Percentiles rank a stretch among this genome's conserved stretches.
These are phyloP conservation scores for Hyles vespertilio DNA, from an alignment of 1,140 invertebrate species.

Conservation along the genomic window DNA sequence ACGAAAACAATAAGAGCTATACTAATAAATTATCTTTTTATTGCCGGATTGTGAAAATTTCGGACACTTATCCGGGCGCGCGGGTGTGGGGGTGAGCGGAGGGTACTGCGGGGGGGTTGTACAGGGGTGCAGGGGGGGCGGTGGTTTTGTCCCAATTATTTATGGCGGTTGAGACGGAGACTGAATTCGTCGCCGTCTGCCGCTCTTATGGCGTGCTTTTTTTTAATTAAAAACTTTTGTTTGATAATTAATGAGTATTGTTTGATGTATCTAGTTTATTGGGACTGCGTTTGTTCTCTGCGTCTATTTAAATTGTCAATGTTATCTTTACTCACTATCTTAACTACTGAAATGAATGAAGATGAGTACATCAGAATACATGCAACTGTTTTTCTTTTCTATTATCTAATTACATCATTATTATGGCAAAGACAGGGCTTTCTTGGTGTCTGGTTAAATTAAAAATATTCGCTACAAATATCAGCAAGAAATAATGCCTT, in stretches of 20 bases:
- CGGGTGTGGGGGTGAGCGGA: constrained; percentile 26
- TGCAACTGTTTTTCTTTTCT: too few species aligned
- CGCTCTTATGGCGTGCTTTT: constrained; percentile 63
- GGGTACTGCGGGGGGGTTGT: constrained; percentile 51
- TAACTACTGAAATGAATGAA: too few species aligned
- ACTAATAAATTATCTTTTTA: constrained; percentile 76
- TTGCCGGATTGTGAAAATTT: constrained; percentile 76
- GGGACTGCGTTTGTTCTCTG: too few species aligned
- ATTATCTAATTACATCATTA: too few species aligned
- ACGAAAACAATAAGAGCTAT: constrained; percentile 75
- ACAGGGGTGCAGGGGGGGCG: constrained; percentile 33
- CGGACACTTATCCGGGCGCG: constrained; percentile 69
- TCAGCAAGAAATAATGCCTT: too few species aligned
- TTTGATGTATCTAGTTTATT: not conserved
- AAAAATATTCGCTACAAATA: too few species aligned
- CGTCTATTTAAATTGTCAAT: too few species aligned
- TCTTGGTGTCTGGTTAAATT: too few species aligned
- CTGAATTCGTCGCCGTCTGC: constrained; percentile 29
- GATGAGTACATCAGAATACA: too few species aligned
- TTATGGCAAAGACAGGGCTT: too few species aligned
- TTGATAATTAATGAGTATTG: constrained; percentile 63
- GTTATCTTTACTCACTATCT: too few species aligned
- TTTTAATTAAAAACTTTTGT: constrained; percentile 71
- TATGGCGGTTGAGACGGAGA: constrained; percentile 67
- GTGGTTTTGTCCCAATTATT: constrained; percentile 71